Evolutionary conservation across 2,797 vertebrate species (phyloP).

Genomic region (Hemitrygon akajei): DNA sequence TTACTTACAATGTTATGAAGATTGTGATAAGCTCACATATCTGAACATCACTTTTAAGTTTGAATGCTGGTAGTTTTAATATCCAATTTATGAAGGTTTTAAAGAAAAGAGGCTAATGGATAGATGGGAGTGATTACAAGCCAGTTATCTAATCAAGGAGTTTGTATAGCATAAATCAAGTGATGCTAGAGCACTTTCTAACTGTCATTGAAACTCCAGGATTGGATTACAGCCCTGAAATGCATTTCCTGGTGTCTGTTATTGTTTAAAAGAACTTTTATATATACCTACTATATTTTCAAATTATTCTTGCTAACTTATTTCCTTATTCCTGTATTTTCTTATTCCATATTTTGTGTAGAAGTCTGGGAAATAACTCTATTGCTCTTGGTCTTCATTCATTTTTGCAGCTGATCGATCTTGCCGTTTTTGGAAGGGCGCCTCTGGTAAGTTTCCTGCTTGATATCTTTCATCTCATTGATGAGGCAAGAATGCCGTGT

Average conservation of each 20-base stretch:
- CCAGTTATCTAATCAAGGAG: constrained; percentile 28
- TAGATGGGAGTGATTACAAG: constrained; percentile 34
- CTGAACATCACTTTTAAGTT: constrained; percentile 21
- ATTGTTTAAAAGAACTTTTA: not conserved
- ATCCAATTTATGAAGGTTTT: constrained; percentile 22
- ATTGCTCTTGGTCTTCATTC: not conserved
- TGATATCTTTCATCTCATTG: not conserved
- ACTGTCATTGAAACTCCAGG: constrained; percentile 27
- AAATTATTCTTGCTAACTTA: not conserved
- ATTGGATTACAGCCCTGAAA: not conserved
- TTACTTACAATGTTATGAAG: not conserved
- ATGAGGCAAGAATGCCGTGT: not conserved
- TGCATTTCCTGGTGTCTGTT: constrained; percentile 26
- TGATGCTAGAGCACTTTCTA: constrained; percentile 14
- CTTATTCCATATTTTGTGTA: not conserved
- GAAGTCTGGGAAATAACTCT: not conserved
- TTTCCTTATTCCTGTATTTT: not conserved
- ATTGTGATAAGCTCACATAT: constrained; percentile 16
- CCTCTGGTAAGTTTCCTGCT: not conserved
- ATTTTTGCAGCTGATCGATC: not conserved
- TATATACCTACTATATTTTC: not conserved
- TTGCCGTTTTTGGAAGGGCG: not conserved
- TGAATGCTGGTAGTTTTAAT: constrained; percentile 34
- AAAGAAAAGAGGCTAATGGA: constrained; percentile 25
- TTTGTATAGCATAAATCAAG: constrained; percentile 1